Percentiles rank a stretch among this genome's conserved stretches.
Conservation (phyloP, 2,797 vertebrate genomes). For the Aulostomus chinensis region DNA sequence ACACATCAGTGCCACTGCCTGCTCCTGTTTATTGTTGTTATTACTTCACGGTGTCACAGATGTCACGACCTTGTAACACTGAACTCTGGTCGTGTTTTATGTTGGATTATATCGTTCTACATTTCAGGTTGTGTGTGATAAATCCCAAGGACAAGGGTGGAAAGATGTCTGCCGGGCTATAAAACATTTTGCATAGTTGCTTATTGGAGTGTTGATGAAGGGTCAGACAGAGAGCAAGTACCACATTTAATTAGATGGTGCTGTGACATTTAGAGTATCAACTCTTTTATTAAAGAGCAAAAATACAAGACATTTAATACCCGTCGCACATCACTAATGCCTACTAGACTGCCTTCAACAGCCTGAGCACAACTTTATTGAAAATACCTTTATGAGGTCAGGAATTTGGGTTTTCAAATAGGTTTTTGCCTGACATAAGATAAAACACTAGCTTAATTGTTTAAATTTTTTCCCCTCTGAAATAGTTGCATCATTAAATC, state of each 20-base stretch:
- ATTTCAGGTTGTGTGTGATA: slow-evolving; percentile 26
- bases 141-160: slow-evolving; percentile 36
- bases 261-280: slow-evolving; percentile 6
- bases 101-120: slow-evolving; percentile 28
- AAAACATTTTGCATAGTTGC: slow-evolving; percentile 31
- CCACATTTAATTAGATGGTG: slow-evolving; percentile 3
- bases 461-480: no score
- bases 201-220: slow-evolving; percentile 15
- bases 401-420: no score
- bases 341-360: neutral
- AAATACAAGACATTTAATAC: neutral
- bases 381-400: no score
- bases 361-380: neutral
- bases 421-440: no score
- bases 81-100: slow-evolving; percentile 41
- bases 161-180: slow-evolving; percentile 32
- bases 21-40: slow-evolving; percentile 11
- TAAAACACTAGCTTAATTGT: no score
- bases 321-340: no score
- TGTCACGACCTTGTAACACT: slow-evolving; percentile 24
- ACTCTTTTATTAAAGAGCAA: neutral
- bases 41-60: slow-evolving; percentile 23
- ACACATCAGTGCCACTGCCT: slow-evolving; percentile 2
- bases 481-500: no score
- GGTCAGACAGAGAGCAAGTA: slow-evolving; percentile 9